Conservation (phyloP, 2,797 vertebrate species). For the Sparus aurata region DNA sequence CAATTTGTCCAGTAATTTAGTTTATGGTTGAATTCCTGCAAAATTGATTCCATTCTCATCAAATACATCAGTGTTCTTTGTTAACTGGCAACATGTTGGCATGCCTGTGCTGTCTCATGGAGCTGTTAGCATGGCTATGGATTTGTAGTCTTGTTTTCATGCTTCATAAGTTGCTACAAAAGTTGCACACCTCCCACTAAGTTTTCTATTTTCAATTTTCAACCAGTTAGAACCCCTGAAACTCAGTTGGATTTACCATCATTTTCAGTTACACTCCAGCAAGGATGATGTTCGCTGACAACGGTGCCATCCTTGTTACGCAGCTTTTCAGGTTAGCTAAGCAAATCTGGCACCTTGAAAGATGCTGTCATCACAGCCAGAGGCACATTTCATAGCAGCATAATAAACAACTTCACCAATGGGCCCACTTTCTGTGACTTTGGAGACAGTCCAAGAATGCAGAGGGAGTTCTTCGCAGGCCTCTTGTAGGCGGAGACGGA, state of each 20-base stretch:
- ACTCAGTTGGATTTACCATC: neutral
- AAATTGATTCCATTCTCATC: neutral
- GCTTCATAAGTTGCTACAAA: neutral
- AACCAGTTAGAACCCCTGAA: neutral
- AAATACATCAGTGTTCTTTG: neutral
- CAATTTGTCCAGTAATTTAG: neutral
- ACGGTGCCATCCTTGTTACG: neutral
- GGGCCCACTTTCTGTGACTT: slow-evolving; percentile 19
- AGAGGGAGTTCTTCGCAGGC: slow-evolving; percentile 31
- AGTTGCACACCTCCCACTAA: neutral
- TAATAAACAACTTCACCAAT: slow-evolving; percentile 25
- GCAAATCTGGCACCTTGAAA: slow-evolving; percentile 14
- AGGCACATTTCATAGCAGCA: slow-evolving; percentile 49
- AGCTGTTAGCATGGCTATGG: neutral
- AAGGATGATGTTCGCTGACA: neutral
- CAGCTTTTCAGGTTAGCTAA: slow-evolving; percentile 8
- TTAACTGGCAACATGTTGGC: neutral
- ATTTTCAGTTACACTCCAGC: neutral
- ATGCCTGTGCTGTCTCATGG: neutral
- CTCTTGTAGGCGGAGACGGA: slow-evolving; percentile 12
- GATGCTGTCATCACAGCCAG: slow-evolving; percentile 16
- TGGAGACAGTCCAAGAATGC: slow-evolving; percentile 41
- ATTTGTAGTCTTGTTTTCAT: neutral
- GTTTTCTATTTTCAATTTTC: neutral
- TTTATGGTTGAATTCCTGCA: neutral